Evolutionary conservation across 2,888 invertebrate genomes (phyloP).

Genomic region (Eupithecia abbreviata): DNA sequence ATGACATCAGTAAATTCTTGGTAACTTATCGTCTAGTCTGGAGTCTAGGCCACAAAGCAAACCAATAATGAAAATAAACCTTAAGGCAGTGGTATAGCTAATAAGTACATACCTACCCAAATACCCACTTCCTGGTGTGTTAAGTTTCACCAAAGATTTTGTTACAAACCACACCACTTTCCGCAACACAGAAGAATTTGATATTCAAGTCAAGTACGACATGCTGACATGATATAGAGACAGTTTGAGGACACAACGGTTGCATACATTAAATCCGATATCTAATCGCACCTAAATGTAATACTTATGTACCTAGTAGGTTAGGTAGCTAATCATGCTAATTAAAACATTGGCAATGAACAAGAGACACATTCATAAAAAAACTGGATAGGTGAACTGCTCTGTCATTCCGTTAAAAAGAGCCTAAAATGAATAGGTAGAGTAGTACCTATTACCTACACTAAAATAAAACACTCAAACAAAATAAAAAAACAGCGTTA

Average conservation of each 20-base stretch:
- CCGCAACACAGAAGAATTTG: slow-evolving; percentile 46
- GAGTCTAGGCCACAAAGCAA: not conserved
- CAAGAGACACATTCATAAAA: not conserved
- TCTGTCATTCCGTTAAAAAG: not conserved
- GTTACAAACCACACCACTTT: slow-evolving; percentile 44
- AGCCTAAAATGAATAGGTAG: not conserved
- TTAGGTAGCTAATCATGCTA: slow-evolving; percentile 10
- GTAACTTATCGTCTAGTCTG: slow-evolving; percentile 7
- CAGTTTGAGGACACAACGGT: slow-evolving; percentile 52
- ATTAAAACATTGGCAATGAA: slow-evolving; percentile 12
- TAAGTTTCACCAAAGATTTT: slow-evolving; percentile 43
- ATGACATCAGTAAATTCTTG: slow-evolving; percentile 12
- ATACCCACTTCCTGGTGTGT: slow-evolving; percentile 13
- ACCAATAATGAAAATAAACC: not conserved
- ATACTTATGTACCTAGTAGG: not conserved
- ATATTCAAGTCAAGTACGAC: slow-evolving; percentile 48
- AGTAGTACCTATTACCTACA: too few relatives aligned
- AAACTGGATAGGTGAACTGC: not conserved
- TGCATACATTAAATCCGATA: slow-evolving; percentile 37
- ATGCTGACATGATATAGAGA: slow-evolving; percentile 41
- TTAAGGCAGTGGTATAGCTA: not conserved
- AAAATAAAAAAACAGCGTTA: not conserved
- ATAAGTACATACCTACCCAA: not conserved
- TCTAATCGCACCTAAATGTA: not conserved
- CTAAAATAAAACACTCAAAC: not conserved